phyloP scores from a whole-genome alignment of 2,113 vertebrate species.

The Grammomys dolichurus region DNA sequence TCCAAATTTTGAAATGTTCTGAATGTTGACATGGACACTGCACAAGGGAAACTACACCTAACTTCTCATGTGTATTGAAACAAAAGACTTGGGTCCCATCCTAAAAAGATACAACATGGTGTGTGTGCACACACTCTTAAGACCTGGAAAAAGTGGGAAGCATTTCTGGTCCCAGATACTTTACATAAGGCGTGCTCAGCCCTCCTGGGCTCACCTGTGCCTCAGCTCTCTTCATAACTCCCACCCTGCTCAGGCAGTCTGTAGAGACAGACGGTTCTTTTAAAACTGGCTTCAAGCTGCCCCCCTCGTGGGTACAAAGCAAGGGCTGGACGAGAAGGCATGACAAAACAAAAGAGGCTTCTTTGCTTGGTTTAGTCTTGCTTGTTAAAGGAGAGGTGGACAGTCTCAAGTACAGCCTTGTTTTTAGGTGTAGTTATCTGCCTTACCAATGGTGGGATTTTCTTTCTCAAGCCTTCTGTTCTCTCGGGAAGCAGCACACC shows the following conservation, averaged over 20 bases:
- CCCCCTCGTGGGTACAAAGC: fast-evolving
- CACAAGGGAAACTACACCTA: not conserved
- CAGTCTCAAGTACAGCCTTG: not conserved
- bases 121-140: not conserved
- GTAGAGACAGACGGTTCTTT: not conserved
- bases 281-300: not conserved
- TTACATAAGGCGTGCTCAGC: not conserved
- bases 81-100: not conserved
- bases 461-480: not conserved
- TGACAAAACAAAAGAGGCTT: not conserved
- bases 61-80: not conserved
- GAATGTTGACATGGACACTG: not conserved
- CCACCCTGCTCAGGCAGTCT: fast-evolving
- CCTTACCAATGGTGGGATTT: constrained; percentile 38
- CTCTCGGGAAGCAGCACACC: not conserved
- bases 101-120: not conserved
- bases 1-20: not conserved
- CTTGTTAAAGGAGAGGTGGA: not conserved
- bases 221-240: too few species aligned
- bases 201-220: not conserved
- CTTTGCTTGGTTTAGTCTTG: not conserved
- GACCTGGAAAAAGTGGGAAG: not conserved
- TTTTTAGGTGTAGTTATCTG: constrained; percentile 34
- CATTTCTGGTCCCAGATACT: not conserved
- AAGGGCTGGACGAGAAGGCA: not conserved